Conservation (phyloP, 92 coral and sea anemone genomes). For the Desmophyllum pertusum region DNA sequence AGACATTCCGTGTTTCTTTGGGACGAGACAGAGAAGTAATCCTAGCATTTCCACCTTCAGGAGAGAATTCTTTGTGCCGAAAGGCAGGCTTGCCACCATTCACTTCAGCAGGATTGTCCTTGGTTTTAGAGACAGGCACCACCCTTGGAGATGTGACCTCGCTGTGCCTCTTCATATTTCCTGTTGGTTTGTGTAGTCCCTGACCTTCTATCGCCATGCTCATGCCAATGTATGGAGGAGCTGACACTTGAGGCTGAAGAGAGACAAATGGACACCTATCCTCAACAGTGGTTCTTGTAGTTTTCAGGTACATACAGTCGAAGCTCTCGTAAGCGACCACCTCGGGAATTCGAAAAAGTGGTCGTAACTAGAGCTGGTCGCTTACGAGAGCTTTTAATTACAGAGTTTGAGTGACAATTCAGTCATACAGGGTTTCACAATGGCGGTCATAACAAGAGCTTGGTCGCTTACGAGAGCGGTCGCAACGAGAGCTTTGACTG, state of each 20-base stretch:
- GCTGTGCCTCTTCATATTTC: slow-evolving; percentile 19
- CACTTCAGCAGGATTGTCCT: slow-evolving; percentile 5
- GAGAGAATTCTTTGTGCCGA: slow-evolving; percentile 56
- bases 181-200: slow-evolving; percentile 67
- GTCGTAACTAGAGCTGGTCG: too few relatives aligned
- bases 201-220: slow-evolving; percentile 84
- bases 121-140: not conserved
- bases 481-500: too few relatives aligned
- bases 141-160: slow-evolving; percentile 26
- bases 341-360: too few relatives aligned
- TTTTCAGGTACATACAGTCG: not conserved
- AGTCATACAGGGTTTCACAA: too few relatives aligned
- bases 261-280: not conserved
- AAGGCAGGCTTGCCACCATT: slow-evolving; percentile 36
- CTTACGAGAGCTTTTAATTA: too few relatives aligned
- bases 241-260: slow-evolving; percentile 81
- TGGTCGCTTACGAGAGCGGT: too few relatives aligned
- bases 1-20: slow-evolving; percentile 54
- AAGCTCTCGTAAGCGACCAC: not conserved
- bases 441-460: too few relatives aligned
- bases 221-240: slow-evolving; percentile 97
- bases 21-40: slow-evolving; percentile 63
- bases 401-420: too few relatives aligned
- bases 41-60: slow-evolving; percentile 35
- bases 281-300: not conserved